A percentile compares a stretch with the other conserved stretches of the same genome.
Evolutionary conservation across 37 sponge, comb jelly and placozoan species (phyloP).

Genomic region (Lycopodina hypogea): DNA sequence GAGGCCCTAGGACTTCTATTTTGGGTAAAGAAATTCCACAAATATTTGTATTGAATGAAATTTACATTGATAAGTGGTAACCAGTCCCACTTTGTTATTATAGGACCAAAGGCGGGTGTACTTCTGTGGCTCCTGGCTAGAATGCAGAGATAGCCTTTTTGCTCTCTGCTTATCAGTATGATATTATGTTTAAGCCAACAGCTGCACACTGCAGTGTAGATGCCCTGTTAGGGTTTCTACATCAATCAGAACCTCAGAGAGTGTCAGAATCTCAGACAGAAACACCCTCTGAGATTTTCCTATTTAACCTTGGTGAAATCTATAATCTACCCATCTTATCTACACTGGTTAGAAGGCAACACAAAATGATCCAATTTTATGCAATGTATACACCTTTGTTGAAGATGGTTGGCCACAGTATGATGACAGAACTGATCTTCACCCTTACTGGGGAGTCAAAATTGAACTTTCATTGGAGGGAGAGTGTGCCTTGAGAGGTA

Average conservation of each 20-base stretch:
- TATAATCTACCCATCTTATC: neutral
- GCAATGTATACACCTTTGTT: conserved; percentile 38
- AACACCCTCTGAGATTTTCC: no score
- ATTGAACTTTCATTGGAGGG: conserved; percentile 13
- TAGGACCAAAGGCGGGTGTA: conserved; percentile 19
- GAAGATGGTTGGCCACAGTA: conserved; percentile 25
- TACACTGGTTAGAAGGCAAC: neutral
- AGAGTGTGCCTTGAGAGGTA: conserved; percentile 54
- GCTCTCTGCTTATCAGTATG: conserved; percentile 30
- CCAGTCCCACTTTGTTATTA: conserved; percentile 10
- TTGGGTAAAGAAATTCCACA: conserved; percentile 21
- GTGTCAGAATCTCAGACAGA: no score
- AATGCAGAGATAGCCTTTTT: conserved; percentile 35
- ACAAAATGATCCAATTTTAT: conserved; percentile 45
- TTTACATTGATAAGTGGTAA: conserved; percentile 17
- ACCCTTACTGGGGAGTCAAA: conserved; percentile 1
- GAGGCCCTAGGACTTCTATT: conserved; percentile 32
- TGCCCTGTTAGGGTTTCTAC: conserved; percentile 2
- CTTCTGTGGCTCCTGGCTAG: no score
- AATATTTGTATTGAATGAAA: neutral
- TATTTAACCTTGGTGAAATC: conserved; percentile 11
- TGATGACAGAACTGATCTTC: conserved; percentile 14
- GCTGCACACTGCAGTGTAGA: conserved; percentile 15
- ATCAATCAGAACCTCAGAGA: neutral
- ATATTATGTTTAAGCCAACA: conserved; percentile 1